Conservation (phyloP, 2,888 invertebrate species). For the Acanthoscelides obtectus region DNA sequence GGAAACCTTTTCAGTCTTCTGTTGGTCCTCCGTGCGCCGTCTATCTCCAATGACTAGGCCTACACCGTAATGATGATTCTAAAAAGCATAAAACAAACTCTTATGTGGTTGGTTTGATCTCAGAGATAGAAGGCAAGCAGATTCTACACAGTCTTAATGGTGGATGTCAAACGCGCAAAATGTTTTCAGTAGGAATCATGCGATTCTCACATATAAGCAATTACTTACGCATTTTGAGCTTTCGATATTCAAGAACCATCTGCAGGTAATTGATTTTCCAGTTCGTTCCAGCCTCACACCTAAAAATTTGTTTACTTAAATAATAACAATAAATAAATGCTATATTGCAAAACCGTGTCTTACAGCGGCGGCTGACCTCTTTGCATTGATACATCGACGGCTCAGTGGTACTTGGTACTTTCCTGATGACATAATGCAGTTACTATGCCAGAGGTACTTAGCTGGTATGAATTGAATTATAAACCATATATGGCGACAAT, state of each 20-base stretch:
- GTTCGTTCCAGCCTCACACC: background rate
- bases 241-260: background rate
- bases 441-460: background rate
- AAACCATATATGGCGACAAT: background rate
- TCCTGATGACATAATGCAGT: background rate
- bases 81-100: too few species aligned
- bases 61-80: too few species aligned
- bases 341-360: background rate
- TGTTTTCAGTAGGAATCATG: too few species aligned
- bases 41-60: too few species aligned
- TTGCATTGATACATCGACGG: background rate
- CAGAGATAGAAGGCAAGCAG: too few species aligned
- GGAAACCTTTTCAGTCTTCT: too few species aligned
- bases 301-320: background rate
- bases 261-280: background rate
- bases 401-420: background rate
- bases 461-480: background rate
- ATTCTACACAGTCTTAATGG: too few species aligned
- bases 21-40: too few species aligned
- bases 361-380: background rate
- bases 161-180: too few species aligned
- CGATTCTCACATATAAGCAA: background rate
- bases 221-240: background rate
- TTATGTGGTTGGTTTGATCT: too few species aligned
- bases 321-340: background rate